Evolutionary conservation across 2,888 invertebrate genomes (phyloP), one percentile per base, ranked within the genome.

Genomic region (Heliconius sara): DNA sequence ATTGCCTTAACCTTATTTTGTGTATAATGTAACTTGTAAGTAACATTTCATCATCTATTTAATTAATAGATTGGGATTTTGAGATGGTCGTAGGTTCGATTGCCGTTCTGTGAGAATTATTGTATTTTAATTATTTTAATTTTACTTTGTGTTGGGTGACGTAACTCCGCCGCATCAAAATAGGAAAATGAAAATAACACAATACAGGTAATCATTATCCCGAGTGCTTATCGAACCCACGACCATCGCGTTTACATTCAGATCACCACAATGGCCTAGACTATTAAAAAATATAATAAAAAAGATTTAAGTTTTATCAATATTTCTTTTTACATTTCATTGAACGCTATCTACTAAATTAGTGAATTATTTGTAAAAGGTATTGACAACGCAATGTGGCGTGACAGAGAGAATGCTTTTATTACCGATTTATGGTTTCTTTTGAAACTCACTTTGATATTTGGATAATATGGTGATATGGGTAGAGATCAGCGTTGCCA

Each of bases 1-100:
- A 34, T 34, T 34, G 66, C 19, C 16, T 19, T 66, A 66, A 66
- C 66, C 66, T 66, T 66, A 66, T 60, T 68, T 39, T 68, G 34
- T 22, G 22, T 39, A 39, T n/a, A 39, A n/a, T 5, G 39, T 39
- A 68, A 68, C 67, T 68, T 68, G 12, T n/a, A 39, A 27, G 39
- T 34, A 39, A 34, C 9, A 34, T 68, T 39, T 39, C 67, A n/a
- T 68, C 67, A 68, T 68, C 22, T 10, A 39, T 68, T 60, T n/a
- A 52, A 67, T 34, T 67, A 30, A 9, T 22, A 13, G 12, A 10
- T 27, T 12, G 13, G 27, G 13, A 16, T 65, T 6, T 65, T 25
- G 16, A 27, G 16, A 13, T 16, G 27, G 27, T 65, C 25, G 25
- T 25, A 25, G 3, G 63, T 63, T 63, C n/a, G n/a, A 60, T 60